A percentile compares a stretch with the other conserved stretches of the same genome.
These are phyloP conservation scores for Volucella inanis DNA, from an alignment of 2,888 invertebrate species.

Conservation along the genomic window DNA sequence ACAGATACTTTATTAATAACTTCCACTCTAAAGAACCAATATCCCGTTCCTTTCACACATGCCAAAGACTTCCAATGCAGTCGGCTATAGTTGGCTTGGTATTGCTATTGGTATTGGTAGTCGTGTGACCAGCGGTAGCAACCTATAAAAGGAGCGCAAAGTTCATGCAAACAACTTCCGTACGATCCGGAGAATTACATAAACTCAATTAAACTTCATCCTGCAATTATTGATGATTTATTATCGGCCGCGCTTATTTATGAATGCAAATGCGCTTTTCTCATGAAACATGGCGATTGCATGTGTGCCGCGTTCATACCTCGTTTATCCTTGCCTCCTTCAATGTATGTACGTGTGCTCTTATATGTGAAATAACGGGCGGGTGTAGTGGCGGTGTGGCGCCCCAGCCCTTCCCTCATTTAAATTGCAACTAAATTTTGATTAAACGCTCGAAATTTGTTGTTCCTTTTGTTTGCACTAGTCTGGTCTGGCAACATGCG, in stretches of 20 bases:
- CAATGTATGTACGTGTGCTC: constrained; percentile 22
- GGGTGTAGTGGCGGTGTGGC: constrained; percentile 9
- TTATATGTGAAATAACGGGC: too few relatives aligned
- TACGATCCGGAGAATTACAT: constrained; percentile 75
- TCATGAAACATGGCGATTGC: constrained; percentile 73
- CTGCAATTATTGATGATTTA: constrained; percentile 75
- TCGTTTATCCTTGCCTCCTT: constrained; percentile 32
- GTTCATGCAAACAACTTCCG: constrained; percentile 75
- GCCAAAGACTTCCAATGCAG: constrained; percentile 12
- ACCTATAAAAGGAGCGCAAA: constrained; percentile 56
- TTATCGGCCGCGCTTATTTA: constrained; percentile 74
- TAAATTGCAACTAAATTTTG: constrained; percentile 72
- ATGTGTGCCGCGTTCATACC: constrained; percentile 60
- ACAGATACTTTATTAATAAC: constrained; percentile 63
- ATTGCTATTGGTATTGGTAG: neutral
- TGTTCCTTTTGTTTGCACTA: constrained; percentile 51
- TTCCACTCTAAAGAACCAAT: constrained; percentile 64
- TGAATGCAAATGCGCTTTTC: constrained; percentile 75
- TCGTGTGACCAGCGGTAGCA: neutral
- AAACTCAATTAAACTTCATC: constrained; percentile 75
- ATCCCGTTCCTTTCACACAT: constrained; percentile 50
- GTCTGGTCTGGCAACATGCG: neutral
- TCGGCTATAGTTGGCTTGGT: neutral
- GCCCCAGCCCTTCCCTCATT: constrained; percentile 15
- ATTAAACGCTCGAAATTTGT: constrained; percentile 66